Evolutionary conservation across 2,113 vertebrate genomes (phyloP).

Genomic region (Emydocephalus ijimae): DNA sequence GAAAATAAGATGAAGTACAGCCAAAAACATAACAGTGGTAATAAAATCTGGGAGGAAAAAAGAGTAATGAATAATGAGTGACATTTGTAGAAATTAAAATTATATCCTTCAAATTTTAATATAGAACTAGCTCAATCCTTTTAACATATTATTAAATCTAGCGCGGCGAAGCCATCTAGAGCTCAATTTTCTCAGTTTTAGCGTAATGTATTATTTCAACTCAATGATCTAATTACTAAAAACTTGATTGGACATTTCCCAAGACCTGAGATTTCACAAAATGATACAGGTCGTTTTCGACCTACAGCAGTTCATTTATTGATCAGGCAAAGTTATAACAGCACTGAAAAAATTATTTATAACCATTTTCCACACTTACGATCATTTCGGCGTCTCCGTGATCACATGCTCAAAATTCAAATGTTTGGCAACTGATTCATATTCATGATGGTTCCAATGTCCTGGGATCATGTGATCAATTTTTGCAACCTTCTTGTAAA

Average conservation of each 20-base stretch:
- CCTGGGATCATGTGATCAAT: too few relatives aligned
- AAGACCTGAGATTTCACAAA: not conserved
- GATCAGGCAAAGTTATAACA: too few relatives aligned
- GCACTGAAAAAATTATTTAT: too few relatives aligned
- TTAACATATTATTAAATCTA: not conserved
- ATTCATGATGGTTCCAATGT: too few relatives aligned
- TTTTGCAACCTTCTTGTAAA: too few relatives aligned
- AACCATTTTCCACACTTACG: too few relatives aligned
- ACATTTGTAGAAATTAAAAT: not conserved
- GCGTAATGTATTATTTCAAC: not conserved
- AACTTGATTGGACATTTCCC: not conserved
- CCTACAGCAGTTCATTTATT: too few relatives aligned
- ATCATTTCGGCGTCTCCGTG: too few relatives aligned
- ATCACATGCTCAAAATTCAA: too few relatives aligned
- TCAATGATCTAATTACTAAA: not conserved
- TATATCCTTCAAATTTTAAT: not conserved
- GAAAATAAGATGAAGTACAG: not conserved
- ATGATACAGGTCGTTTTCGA: too few relatives aligned
- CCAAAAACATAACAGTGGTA: not conserved
- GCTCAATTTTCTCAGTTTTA: not conserved
- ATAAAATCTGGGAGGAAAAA: not conserved
- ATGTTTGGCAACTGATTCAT: too few relatives aligned
- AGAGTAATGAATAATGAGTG: not conserved
- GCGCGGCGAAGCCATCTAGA: not conserved
- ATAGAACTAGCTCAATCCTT: not conserved